phyloP scores from a whole-genome alignment of 2,113 vertebrate species.

The Catharus bicknelli region DNA sequence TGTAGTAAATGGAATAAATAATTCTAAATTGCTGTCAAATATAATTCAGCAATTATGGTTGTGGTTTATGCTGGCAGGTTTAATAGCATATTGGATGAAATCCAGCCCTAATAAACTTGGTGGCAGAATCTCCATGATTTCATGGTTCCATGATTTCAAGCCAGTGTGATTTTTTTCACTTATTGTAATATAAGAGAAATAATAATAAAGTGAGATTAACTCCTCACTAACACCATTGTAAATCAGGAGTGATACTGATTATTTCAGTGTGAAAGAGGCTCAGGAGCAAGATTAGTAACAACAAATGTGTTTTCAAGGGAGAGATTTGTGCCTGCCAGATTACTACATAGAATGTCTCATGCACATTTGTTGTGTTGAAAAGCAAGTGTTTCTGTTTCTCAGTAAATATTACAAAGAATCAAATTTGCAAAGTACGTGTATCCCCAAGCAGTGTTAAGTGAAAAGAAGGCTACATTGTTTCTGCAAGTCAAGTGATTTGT shows the following conservation, averaged over 20 bases:
- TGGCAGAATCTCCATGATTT: constrained; percentile 1
- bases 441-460: background rate
- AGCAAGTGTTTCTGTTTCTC: background rate
- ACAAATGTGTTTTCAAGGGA: background rate
- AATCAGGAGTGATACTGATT: background rate
- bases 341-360: accelerated
- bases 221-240: background rate
- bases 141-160: background rate
- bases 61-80: background rate
- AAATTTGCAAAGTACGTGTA: constrained; percentile 2
- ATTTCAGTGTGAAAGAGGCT: background rate
- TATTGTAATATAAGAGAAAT: background rate
- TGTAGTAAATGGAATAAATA: background rate
- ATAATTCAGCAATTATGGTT: background rate
- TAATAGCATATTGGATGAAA: background rate
- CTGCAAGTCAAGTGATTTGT: constrained; percentile 36
- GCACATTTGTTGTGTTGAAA: background rate
- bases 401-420: constrained; percentile 13
- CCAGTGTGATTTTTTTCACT: background rate
- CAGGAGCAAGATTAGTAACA: background rate
- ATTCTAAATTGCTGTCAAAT: background rate
- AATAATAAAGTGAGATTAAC: background rate
- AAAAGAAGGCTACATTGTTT: constrained; percentile 45
- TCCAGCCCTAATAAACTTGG: background rate
- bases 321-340: constrained; percentile 1